Conservation (phyloP, 2,797 vertebrate species). For the Acridotheres tristis region DNA sequence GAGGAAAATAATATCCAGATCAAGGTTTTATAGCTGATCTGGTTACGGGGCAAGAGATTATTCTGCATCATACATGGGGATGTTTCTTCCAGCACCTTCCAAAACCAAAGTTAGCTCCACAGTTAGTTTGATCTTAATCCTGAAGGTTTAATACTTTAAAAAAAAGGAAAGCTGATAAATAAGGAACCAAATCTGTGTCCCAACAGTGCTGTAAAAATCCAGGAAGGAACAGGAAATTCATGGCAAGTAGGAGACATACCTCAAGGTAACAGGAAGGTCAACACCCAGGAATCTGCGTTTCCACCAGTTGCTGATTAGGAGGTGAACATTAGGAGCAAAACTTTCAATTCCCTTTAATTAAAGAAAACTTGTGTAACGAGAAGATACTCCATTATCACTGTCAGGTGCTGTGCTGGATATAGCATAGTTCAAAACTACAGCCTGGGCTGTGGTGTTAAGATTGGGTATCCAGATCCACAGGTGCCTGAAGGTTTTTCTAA, state of each 20-base stretch:
- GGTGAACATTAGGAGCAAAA: neutral
- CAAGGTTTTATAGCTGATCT: neutral
- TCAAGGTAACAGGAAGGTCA: neutral
- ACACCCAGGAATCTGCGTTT: neutral
- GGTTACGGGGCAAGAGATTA: neutral
- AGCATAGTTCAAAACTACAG: neutral
- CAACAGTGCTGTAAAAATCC: neutral
- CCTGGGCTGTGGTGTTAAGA: neutral
- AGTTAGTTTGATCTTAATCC: neutral
- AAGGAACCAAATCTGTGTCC: neutral
- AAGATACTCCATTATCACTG: neutral
- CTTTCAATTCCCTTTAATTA: neutral
- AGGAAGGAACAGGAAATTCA: neutral
- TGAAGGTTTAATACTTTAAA: neutral
- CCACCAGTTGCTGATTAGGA: neutral
- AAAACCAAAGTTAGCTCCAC: neutral
- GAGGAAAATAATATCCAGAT: constrained; percentile 1
- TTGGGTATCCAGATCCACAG: neutral
- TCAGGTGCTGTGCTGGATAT: neutral
- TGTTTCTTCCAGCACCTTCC: neutral
- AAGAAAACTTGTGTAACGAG: neutral
- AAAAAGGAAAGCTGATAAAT: neutral
- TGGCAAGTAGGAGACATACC: neutral
- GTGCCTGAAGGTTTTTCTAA: neutral
- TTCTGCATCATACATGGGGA: neutral